phyloP scores from a whole-genome alignment of 2,113 vertebrate genomes.

The Chaenogobius annularis region DNA sequence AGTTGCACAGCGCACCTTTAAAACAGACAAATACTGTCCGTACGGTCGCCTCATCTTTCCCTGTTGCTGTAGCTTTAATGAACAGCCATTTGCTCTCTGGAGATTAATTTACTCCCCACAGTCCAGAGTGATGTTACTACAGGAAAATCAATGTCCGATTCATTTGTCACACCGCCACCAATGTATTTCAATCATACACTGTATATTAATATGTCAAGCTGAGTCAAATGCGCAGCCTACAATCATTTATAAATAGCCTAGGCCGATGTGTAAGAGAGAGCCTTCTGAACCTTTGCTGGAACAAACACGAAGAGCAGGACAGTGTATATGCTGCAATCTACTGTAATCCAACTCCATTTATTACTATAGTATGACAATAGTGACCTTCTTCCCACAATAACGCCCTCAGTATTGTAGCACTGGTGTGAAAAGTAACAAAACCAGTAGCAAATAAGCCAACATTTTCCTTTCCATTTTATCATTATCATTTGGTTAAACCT shows the following conservation, averaged over 20 bases:
- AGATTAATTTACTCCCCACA: slow-evolving; percentile 70
- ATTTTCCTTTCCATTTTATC: too few species aligned
- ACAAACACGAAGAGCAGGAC: background rate
- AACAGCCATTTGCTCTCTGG: slow-evolving; percentile 67
- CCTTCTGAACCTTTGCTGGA: background rate
- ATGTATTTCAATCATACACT: background rate
- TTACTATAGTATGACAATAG: background rate
- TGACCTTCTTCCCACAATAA: background rate
- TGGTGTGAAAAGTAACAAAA: too few species aligned
- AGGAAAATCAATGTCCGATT: slow-evolving; percentile 72
- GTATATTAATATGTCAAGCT: background rate
- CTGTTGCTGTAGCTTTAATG: slow-evolving; percentile 47
- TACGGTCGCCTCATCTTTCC: slow-evolving; percentile 22
- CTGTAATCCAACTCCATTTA: too few species aligned
- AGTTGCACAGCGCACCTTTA: too few species aligned
- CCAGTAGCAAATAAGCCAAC: too few species aligned
- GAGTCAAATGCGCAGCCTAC: background rate
- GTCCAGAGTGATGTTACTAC: slow-evolving; percentile 70
- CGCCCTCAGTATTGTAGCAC: too few species aligned
- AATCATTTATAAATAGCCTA: background rate
- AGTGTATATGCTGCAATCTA: too few species aligned
- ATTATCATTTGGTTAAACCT: too few species aligned
- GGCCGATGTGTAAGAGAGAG: background rate
- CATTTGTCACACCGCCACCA: slow-evolving; percentile 5
- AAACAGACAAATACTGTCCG: too few species aligned